Base-by-base conservation (phyloP, 2,113 vertebrate species). In the Coreoperca whiteheadi region DNA sequence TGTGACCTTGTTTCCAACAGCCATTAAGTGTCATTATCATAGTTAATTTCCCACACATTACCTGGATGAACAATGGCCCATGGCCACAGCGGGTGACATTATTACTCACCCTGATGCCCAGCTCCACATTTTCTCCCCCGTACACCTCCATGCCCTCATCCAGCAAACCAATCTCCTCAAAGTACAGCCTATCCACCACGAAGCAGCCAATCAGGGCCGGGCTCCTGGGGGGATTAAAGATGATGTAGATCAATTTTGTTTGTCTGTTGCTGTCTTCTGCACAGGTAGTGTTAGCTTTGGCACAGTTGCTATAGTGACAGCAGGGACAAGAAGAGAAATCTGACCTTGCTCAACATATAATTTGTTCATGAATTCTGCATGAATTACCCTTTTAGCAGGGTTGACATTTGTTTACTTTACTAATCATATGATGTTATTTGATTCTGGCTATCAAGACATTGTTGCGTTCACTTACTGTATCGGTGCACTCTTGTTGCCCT, bases 121-220 rank as follows among this genome's bases (percentile, higher is more conserved):
- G 97, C 92, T 99, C 98, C 51, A 99, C 98, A 12, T 99, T 99
- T 87, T 99, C 98, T 74, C 98, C 98, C 54, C 98, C 98, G 0
- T 99, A 99, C 37, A 99, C 96, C 91, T 99, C 98, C 98, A 99
- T 99, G 81, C 98, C 98, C 93, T 99, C 98, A 59, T 99, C 98
- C 85, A 99, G 90, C 57, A 99, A 92, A 59, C 98, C 98, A 28
- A 99, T 99, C 95, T 99, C 98, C 77, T 98, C 97, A 92, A 99
- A 99, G 89, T 99, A 99, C 75, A 97, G 96, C 89, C 98, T 95
- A 73, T 99, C 98, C 92, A 97, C 98, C 88, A 99, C 97, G 82
- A 99, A 99, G 95, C 98, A 99, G 89, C 98, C 98, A 90, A 99
- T 99, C 95, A 99, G 93, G n/a, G 98, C 97, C 0, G 98, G 98